Conservation (phyloP, 1,140 invertebrate genomes). For the Drosophila arizonae region DNA sequence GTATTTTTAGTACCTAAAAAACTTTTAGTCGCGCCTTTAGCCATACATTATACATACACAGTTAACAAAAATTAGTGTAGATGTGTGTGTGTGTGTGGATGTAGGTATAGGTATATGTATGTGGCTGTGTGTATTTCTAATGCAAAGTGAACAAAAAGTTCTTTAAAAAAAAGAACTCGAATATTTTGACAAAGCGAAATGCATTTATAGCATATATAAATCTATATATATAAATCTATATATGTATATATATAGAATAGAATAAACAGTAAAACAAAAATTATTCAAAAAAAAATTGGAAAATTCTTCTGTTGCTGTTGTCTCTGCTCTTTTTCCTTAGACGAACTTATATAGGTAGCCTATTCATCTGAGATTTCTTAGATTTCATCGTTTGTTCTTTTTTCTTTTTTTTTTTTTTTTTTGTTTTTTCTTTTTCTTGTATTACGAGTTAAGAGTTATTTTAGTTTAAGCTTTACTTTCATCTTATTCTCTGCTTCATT, state of each 20-base stretch:
- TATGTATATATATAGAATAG: not conserved
- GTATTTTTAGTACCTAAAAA: constrained; percentile 45
- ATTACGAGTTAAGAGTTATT: constrained; percentile 60
- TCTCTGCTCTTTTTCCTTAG: constrained; percentile 43
- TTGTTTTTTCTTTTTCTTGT: constrained; percentile 9
- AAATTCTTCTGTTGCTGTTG: constrained; percentile 23
- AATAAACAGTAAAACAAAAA: constrained; percentile 13
- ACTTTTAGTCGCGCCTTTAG: constrained; percentile 26
- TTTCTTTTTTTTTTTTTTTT: constrained; percentile 25
- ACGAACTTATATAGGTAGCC: constrained; percentile 79
- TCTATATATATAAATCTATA: not conserved
- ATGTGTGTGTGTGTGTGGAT: constrained; percentile 2
- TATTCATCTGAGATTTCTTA: constrained; percentile 61
- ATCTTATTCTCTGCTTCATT: constrained; percentile 57
- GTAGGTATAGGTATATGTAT: constrained; percentile 3
- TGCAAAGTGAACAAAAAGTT: constrained; percentile 19
- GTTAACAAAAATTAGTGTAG: constrained; percentile 25
- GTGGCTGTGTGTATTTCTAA: constrained; percentile 13
- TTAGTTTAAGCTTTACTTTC: constrained; percentile 53
- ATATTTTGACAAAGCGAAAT: constrained; percentile 12
- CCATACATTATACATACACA: constrained; percentile 38
- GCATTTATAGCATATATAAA: not conserved
- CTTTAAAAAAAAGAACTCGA: constrained; percentile 13
- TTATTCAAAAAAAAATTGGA: constrained; percentile 20
- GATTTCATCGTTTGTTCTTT: constrained; percentile 11